Evolutionary conservation across 2,888 invertebrate species (phyloP), one percentile per base, ranked within the genome.

Genomic region (Oxytorus armatus): DNA sequence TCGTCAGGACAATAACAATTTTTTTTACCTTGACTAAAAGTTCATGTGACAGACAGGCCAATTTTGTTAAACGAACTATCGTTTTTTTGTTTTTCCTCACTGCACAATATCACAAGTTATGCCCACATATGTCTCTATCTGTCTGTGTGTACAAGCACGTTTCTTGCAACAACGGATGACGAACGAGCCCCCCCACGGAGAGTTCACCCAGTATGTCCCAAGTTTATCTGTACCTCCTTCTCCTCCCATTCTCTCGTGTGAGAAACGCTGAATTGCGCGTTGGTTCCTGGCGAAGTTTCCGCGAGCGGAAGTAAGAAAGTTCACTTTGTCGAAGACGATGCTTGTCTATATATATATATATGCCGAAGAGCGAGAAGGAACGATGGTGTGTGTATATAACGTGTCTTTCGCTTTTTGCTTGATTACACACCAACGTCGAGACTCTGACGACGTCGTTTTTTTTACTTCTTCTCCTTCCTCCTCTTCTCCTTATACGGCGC

Each of bases 301-400:
- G 39, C 57, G 51, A 57, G 39, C 57, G 51, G 65, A 72, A 72
- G 77, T 65, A 77, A 72, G 77, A 72, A 77, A 77, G 77, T 77
- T 77, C 47, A 53, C 49, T 29, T 14, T 47, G 53, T 47, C n/a
- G 66, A 69, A 21, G 63, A 65, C 42, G 57, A 72, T 47, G 77
- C 16, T 23, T 44, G 18, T 44, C 57, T 23, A 14, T 47, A 39
- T 23, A 61, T 33, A 63, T 47, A 75, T 25, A 53, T 29, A 29
- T 3, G 5, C 3, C 29, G 5, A 5, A 29, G 5, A 29, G 5
- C 5, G 29, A 29, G 29, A 44, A n/a, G 44, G 14, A 10, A 25
- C 14, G 16, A 44, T 36, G 42, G 14, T 25, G 25, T 36, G 25
- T 25, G 10, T 25, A 16, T 44, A 23, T 4, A 65, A 55, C 47